Evolutionary conservation across 92 coral and sea anemone species (phyloP).

Genomic region (Epizoanthus rinbou): DNA sequence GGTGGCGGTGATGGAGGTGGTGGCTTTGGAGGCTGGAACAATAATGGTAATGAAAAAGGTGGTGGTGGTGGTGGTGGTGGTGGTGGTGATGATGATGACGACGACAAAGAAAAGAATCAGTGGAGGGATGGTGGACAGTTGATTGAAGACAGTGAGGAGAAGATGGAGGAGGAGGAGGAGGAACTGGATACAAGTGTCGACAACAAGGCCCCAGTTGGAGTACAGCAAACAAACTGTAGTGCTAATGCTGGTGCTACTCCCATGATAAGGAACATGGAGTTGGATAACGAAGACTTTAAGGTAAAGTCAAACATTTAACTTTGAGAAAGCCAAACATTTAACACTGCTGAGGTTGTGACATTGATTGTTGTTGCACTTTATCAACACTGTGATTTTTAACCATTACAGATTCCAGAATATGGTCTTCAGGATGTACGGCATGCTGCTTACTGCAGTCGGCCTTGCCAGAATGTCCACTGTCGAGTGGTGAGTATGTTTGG

Average conservation of each 20-base stretch:
- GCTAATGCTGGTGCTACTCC: neutral
- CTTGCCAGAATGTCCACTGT: slow-evolving; percentile 51
- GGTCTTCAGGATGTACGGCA: slow-evolving; percentile 56
- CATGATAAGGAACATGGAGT: neutral
- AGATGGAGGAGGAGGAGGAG: slow-evolving; percentile 57
- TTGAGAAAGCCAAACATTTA: too few relatives aligned
- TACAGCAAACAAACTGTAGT: neutral
- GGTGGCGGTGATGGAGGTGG: slow-evolving; percentile 41
- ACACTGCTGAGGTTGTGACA: too few relatives aligned
- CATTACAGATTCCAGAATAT: slow-evolving; percentile 6
- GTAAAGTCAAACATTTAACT: neutral
- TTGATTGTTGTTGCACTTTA: neutral
- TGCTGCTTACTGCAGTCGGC: slow-evolving; percentile 52
- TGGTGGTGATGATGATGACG: slow-evolving; percentile 43
- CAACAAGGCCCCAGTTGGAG: neutral
- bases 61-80: slow-evolving; percentile 49
- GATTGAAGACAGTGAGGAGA: slow-evolving; percentile 38
- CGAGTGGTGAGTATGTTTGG: slow-evolving; percentile 36
- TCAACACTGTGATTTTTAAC: neutral
- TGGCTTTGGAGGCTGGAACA: slow-evolving; percentile 6
- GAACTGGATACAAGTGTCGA: neutral
- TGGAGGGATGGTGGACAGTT: slow-evolving; percentile 31
- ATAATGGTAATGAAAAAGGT: slow-evolving; percentile 35
- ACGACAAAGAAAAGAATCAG: neutral
- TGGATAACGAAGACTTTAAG: neutral